Evolutionary conservation across 2,113 vertebrate species (phyloP).

Genomic region (Hippocampus comes): DNA sequence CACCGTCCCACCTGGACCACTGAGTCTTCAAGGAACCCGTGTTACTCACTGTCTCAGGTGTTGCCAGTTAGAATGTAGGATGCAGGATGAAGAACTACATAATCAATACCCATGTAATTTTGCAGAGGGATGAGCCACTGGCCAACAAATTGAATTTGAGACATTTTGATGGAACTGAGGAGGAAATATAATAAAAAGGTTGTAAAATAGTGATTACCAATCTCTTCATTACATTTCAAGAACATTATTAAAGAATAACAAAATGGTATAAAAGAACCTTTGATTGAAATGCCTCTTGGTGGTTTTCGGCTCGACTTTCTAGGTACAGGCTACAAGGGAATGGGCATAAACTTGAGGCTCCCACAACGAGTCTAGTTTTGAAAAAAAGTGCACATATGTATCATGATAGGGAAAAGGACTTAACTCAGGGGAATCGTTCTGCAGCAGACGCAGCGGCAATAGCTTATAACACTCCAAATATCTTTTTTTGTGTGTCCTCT

Average conservation of each 20-base stretch:
- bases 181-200: neutral
- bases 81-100: neutral
- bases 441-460: neutral
- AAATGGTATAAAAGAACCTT: conserved; percentile 12
- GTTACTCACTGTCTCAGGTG: neutral
- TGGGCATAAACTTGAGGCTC: neutral
- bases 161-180: neutral
- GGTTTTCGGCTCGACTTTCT: neutral
- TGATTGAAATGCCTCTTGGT: conserved; percentile 14
- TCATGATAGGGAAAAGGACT: neutral
- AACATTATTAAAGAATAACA: conserved; percentile 30
- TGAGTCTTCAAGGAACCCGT: neutral
- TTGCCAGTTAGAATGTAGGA: neutral
- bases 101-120: neutral
- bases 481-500: conserved; percentile 14
- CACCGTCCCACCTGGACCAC: too few relatives aligned
- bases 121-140: neutral
- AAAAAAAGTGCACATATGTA: neutral
- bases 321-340: neutral
- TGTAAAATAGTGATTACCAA: neutral
- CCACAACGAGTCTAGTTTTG: too few relatives aligned
- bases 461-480: conserved; percentile 20
- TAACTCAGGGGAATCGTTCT: conserved; percentile 11
- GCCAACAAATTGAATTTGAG: neutral
- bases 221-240: conserved; percentile 9